Percentiles rank a stretch among this genome's conserved stretches.
These are phyloP conservation scores for Eupristina koningsbergeri DNA, from an alignment of 1,140 invertebrate species.

Conservation along the genomic window DNA sequence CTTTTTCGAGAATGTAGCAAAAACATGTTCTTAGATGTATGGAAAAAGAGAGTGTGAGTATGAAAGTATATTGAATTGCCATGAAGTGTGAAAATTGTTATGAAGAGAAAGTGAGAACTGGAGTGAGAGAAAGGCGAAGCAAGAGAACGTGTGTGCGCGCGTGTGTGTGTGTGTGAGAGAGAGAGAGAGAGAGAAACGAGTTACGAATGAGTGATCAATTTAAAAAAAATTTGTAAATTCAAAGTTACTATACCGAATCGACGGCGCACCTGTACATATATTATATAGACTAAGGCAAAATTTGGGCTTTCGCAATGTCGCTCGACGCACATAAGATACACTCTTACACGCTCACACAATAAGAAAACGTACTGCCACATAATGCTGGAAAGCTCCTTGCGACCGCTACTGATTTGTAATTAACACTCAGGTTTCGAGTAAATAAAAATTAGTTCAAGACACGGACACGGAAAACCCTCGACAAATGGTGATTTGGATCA, in stretches of 20 bases:
- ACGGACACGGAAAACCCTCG: conserved; percentile 43
- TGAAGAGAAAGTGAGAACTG: background rate
- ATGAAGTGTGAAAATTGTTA: background rate
- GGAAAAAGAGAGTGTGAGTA: conserved; percentile 20
- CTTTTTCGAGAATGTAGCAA: conserved; percentile 24
- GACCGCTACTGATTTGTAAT: conserved; percentile 28
- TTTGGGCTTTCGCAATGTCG: conserved; percentile 52
- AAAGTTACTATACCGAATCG: conserved; percentile 48
- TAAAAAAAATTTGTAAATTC: conserved; percentile 50
- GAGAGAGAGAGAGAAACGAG: background rate
- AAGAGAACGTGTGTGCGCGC: background rate
- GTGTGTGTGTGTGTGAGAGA: background rate
- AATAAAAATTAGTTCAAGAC: conserved; percentile 6
- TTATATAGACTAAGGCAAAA: conserved; percentile 51
- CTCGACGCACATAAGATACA: conserved; percentile 38
- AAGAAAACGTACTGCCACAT: background rate
- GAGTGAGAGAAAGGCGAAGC: no score
- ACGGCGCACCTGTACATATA: conserved; percentile 51
- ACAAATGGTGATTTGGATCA: conserved; percentile 35
- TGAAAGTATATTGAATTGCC: background rate
- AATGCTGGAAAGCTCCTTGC: conserved; percentile 38
- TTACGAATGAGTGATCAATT: conserved; percentile 13
- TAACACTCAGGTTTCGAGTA: conserved; percentile 23
- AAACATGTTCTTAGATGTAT: conserved; percentile 28
- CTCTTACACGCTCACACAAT: conserved; percentile 10